These are phyloP conservation scores for Ceratotherium simum DNA, from an alignment of 2,113 vertebrate genomes.

Conservation along the genomic window DNA sequence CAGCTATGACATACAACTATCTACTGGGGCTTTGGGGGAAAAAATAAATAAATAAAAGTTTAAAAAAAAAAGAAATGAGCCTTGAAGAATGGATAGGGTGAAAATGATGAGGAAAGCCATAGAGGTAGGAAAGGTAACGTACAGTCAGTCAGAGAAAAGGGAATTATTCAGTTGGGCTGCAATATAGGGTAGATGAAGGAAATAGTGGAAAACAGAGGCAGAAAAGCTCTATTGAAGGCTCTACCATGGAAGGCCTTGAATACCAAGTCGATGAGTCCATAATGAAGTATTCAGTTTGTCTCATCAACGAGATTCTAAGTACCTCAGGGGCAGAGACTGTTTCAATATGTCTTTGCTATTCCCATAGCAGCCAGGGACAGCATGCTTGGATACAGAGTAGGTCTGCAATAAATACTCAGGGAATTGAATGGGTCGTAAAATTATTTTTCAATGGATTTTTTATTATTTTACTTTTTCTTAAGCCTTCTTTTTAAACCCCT, in stretches of 20 bases:
- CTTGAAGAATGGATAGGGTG: not conserved
- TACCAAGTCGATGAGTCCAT: not conserved
- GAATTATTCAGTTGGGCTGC: not conserved
- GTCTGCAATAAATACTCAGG: not conserved
- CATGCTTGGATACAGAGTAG: not conserved
- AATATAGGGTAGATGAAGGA: not conserved
- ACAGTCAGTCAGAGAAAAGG: not conserved
- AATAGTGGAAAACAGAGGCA: not conserved
- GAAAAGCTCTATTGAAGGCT: not conserved
- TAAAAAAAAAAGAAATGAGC: not conserved
- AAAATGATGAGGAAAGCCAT: not conserved
- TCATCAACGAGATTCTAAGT: not conserved
- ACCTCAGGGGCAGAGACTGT: not conserved
- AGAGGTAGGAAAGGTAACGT: not conserved
- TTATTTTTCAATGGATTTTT: conserved; percentile 1
- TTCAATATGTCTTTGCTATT: not conserved
- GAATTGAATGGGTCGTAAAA: conserved; percentile 21
- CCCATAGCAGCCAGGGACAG: not conserved
- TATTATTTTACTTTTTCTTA: not conserved
- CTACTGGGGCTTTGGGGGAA: too few relatives aligned
- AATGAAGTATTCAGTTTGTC: not conserved
- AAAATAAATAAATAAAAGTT: too few relatives aligned
- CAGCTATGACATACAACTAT: too few relatives aligned
- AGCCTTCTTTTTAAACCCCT: not conserved
- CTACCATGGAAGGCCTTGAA: not conserved